Base-by-base conservation (phyloP, 2,113 vertebrate species). In the Turdus rufiventris region DNA sequence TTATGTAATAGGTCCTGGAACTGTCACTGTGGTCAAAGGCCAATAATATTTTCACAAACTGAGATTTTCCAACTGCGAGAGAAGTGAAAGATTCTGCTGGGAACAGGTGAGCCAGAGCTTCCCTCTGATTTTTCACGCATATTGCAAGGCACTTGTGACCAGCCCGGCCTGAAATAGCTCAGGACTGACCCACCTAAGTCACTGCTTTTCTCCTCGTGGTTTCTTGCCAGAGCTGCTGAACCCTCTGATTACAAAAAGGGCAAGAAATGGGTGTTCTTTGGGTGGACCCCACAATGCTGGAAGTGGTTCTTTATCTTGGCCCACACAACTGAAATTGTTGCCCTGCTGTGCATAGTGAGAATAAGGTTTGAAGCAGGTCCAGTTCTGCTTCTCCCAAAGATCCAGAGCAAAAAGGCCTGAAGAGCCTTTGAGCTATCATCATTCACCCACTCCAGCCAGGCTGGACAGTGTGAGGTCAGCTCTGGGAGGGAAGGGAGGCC, bases 241-340 rank as follows among this genome's bases (percentile, higher is more conserved):
- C 56, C 34, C 83, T 83, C 51, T 92, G 79, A 77, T 88, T 63
- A 71, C 36, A 72, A 47, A 90, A 68, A 62, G 34, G 54, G 43
- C 67, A 94, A 86, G 75, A 67, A 85, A 76, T 43, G 78, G 85
- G 50, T 88, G 88, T 93, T 90, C 75, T 95, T 48, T 93, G 85
- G 85, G 82, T 58, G 51, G 82, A 60, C 40, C 71, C 77, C 71
- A 57, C 19, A 2, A n/a, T 33, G n/a, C 40, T 96, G 88, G 76
- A 94, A 86, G 31, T 18, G 31, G 47, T 73, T 90, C 92, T 93
- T 93, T 94, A 68, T 90, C 82, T 94, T 88, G 90, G 90, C 79
- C 71, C 75, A 68, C 54, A 25, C 42, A 53, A 24, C 38, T 81
- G 72, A 77, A 90, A 31, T 62, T 68, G 58, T 29, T 70, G 67